Evolutionary conservation across 2,888 invertebrate genomes (phyloP).

Genomic region (Eupithecia dodoneata): DNA sequence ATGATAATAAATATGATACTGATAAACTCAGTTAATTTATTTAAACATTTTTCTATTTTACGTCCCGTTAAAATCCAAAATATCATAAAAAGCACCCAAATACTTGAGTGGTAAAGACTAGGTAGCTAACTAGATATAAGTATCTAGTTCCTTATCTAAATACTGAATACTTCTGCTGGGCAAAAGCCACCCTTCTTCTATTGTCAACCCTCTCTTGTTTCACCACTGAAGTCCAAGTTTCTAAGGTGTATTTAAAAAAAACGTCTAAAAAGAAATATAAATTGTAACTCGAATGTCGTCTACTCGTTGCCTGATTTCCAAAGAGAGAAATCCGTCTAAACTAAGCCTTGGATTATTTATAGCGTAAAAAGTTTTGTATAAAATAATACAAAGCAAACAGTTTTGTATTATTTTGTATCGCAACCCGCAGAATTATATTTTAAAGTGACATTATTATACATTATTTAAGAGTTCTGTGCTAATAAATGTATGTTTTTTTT

Average conservation of each 20-base stretch:
- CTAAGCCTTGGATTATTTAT: background rate
- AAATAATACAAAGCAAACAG: background rate
- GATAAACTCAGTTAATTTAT: no score
- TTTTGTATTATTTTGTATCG: background rate
- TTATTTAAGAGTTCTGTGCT: background rate
- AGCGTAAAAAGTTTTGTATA: conserved; percentile 7
- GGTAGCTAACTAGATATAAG: no score
- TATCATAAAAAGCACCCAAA: no score
- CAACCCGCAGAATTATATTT: background rate
- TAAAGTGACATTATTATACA: background rate
- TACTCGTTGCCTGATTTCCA: conserved; percentile 6
- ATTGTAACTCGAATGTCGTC: background rate
- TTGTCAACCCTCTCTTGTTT: background rate
- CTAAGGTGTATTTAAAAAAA: background rate
- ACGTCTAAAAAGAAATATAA: background rate
- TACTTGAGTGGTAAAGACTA: no score
- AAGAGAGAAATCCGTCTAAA: conserved; percentile 26
- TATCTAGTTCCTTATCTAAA: no score
- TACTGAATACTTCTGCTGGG: background rate
- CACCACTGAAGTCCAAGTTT: background rate
- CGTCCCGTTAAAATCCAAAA: no score
- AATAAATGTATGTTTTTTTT: background rate
- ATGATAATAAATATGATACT: no score
- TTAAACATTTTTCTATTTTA: no score
- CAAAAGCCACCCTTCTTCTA: background rate